Evolutionary conservation across 2,113 vertebrate genomes (phyloP).

Genomic region (Oceanites oceanicus): DNA sequence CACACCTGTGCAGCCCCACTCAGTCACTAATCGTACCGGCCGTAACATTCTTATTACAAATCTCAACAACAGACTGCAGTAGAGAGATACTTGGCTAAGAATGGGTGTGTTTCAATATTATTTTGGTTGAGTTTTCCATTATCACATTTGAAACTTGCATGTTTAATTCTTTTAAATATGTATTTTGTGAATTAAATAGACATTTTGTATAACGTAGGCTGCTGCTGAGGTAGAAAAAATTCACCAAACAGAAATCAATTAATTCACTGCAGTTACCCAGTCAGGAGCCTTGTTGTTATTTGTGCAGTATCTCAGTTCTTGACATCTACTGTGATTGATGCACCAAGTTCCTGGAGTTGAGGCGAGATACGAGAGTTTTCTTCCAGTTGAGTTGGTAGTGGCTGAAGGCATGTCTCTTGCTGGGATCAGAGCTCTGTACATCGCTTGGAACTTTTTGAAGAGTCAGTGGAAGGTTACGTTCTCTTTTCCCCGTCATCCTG

Average conservation of each 20-base stretch:
- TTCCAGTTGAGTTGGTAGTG: not conserved
- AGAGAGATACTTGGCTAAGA: not conserved
- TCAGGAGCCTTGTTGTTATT: not conserved
- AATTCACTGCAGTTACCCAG: not conserved
- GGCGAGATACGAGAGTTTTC: not conserved
- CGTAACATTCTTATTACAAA: accelerated
- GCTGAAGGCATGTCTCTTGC: not conserved
- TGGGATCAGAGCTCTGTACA: not conserved
- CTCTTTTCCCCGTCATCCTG: not conserved
- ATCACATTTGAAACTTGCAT: not conserved
- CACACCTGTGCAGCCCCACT: too few relatives aligned
- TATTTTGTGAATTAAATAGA: not conserved
- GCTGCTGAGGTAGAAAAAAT: not conserved
- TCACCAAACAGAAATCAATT: not conserved
- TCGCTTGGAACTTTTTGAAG: not conserved
- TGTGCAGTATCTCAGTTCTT: not conserved
- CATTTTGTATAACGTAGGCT: not conserved
- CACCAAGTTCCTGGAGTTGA: not conserved
- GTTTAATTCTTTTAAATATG: not conserved
- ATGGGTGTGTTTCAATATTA: not conserved
- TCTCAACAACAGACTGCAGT: not conserved
- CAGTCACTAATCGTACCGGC: not conserved
- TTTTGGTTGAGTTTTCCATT: not conserved
- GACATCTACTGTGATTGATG: not conserved
- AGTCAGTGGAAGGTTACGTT: not conserved